Evolutionary conservation across 2,113 vertebrate species (phyloP).

Genomic region (Calypte anna): DNA sequence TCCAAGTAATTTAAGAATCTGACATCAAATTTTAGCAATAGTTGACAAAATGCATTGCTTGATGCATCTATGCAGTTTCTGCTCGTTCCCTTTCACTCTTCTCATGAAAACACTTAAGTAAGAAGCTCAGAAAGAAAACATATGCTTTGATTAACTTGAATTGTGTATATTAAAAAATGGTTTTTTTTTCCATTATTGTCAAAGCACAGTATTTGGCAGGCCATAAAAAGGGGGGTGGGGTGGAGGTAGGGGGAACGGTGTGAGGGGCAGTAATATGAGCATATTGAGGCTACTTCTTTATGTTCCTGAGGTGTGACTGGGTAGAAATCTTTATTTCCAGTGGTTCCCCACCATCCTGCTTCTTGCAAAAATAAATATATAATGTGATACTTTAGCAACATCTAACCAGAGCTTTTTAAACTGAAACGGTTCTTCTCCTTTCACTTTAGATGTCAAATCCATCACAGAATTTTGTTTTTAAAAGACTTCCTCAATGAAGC

Average conservation of each 20-base stretch:
- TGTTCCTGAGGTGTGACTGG: rapidly evolving
- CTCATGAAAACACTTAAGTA: background rate
- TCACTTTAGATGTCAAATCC: constrained; percentile 72
- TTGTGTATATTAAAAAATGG: background rate
- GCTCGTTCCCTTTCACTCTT: background rate
- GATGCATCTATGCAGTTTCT: background rate
- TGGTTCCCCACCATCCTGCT: background rate
- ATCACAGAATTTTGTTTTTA: constrained; percentile 73
- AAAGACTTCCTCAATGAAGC: constrained; percentile 71
- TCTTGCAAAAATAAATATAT: constrained; percentile 57
- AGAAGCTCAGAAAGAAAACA: background rate
- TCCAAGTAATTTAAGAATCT: background rate
- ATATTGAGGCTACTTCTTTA: background rate
- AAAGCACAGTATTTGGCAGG: background rate
- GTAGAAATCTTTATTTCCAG: constrained; percentile 13
- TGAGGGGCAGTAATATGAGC: background rate
- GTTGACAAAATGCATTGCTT: background rate
- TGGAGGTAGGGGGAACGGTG: too few species aligned
- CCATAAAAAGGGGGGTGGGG: background rate
- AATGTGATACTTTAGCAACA: constrained; percentile 40
- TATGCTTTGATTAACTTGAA: background rate
- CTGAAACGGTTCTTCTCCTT: constrained; percentile 60
- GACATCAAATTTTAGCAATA: background rate
- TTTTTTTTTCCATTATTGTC: background rate
- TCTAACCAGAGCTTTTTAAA: constrained; percentile 68